phyloP scores from a whole-genome alignment of 2,113 vertebrate species.

The Fulica atra region DNA sequence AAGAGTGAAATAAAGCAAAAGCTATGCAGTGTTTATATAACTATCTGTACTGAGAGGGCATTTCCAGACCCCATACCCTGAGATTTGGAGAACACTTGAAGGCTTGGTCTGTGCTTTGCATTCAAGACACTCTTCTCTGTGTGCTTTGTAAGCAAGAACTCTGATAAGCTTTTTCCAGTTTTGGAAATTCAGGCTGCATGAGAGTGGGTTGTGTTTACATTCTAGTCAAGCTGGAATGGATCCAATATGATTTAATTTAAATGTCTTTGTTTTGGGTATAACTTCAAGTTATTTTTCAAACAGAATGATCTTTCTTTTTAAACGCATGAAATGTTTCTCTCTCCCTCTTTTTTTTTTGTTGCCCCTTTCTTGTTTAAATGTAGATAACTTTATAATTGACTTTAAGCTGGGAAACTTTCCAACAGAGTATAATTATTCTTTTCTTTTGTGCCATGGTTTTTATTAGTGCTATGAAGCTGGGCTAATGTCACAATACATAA shows the following conservation, averaged over 20 bases:
- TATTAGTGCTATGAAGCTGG: slow-evolving; percentile 78
- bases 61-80: background rate
- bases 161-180: slow-evolving; percentile 62
- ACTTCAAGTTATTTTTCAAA: slow-evolving; percentile 58
- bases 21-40: slow-evolving; percentile 7
- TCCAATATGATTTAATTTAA: slow-evolving; percentile 56
- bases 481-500: slow-evolving; percentile 79
- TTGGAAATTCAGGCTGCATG: slow-evolving; percentile 42
- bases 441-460: slow-evolving; percentile 55
- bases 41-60: slow-evolving; percentile 5
- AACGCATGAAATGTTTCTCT: background rate
- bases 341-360: background rate
- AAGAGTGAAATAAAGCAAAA: slow-evolving; percentile 21
- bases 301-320: slow-evolving; percentile 35
- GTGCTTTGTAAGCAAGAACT: slow-evolving; percentile 58
- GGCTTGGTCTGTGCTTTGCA: slow-evolving; percentile 34
- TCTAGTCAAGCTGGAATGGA: slow-evolving; percentile 45
- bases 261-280: slow-evolving; percentile 60
- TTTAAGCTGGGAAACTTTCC: slow-evolving; percentile 56
- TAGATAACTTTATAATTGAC: slow-evolving; percentile 52
- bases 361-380: slow-evolving; percentile 28
- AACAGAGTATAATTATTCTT: slow-evolving; percentile 41
- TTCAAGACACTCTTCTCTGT: slow-evolving; percentile 27
- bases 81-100: slow-evolving; percentile 27
- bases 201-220: slow-evolving; percentile 50